Evolutionary conservation across 2,888 invertebrate genomes (phyloP).

Genomic region (Strigamia maritima): DNA sequence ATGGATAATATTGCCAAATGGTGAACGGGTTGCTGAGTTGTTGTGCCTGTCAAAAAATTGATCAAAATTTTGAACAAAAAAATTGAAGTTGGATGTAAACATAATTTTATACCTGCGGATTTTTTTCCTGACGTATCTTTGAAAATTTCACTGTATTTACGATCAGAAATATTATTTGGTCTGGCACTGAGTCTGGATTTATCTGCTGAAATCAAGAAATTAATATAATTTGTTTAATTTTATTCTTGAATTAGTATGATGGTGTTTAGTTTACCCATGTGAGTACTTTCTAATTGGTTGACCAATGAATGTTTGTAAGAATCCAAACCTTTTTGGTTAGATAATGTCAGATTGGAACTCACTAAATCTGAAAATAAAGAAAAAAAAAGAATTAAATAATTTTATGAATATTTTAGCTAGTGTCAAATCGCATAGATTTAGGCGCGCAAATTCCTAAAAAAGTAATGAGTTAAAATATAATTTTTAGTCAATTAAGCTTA

Average conservation of each 20-base stretch:
- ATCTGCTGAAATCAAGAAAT: not conserved
- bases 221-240: not conserved
- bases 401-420: not conserved
- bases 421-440: too few relatives aligned
- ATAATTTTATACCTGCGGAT: not conserved
- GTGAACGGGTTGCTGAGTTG: not conserved
- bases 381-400: not conserved
- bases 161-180: not conserved
- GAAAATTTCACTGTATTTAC: not conserved
- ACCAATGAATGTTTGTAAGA: slow-evolving; percentile 38
- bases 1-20: not conserved
- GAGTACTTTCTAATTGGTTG: slow-evolving; percentile 36
- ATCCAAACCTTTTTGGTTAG: slow-evolving; percentile 39
- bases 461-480: not conserved
- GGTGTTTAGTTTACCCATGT: not conserved
- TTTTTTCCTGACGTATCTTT: not conserved
- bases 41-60: not conserved
- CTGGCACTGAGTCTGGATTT: not conserved
- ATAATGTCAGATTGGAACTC: slow-evolving; percentile 35
- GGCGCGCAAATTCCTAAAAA: too few relatives aligned
- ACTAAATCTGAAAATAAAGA: slow-evolving; percentile 36
- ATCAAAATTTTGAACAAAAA: not conserved
- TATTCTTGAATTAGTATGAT: not conserved
- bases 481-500: not conserved
- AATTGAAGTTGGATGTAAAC: not conserved